These are phyloP conservation scores for Drosophila multiciliata DNA, from an alignment of 2,888 invertebrate species.

Conservation along the genomic window DNA sequence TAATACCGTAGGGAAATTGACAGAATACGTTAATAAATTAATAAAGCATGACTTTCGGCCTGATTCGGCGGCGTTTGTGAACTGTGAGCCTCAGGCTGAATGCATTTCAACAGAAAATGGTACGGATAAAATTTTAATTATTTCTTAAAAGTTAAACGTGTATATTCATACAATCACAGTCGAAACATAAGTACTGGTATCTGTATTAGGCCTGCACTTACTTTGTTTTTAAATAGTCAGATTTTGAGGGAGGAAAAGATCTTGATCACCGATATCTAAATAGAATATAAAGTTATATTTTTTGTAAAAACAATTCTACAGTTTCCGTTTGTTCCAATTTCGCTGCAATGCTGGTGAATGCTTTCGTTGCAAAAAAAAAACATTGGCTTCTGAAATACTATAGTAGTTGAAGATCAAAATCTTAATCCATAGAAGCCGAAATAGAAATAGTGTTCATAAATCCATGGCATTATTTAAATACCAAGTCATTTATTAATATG, in stretches of 20 bases:
- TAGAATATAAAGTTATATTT: no score
- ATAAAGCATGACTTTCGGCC: slow-evolving; percentile 31
- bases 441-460: slow-evolving; percentile 18
- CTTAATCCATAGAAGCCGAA: slow-evolving; percentile 3
- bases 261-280: no score
- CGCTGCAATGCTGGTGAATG: not conserved
- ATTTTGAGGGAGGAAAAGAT: no score
- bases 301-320: no score
- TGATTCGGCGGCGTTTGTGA: slow-evolving; percentile 32
- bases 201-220: not conserved
- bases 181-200: not conserved
- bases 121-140: not conserved
- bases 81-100: not conserved
- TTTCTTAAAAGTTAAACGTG: not conserved
- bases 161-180: not conserved
- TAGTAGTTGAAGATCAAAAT: slow-evolving; percentile 19
- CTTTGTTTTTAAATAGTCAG: no score
- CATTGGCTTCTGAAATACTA: slow-evolving; percentile 2
- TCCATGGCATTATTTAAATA: slow-evolving; percentile 26
- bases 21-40: slow-evolving; percentile 44
- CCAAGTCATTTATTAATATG: not conserved
- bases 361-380: not conserved
- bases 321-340: not conserved
- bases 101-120: not conserved
- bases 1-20: slow-evolving; percentile 51